These are phyloP conservation scores for Homarus gammarus DNA, from an alignment of 2,888 invertebrate species.

Conservation along the genomic window DNA sequence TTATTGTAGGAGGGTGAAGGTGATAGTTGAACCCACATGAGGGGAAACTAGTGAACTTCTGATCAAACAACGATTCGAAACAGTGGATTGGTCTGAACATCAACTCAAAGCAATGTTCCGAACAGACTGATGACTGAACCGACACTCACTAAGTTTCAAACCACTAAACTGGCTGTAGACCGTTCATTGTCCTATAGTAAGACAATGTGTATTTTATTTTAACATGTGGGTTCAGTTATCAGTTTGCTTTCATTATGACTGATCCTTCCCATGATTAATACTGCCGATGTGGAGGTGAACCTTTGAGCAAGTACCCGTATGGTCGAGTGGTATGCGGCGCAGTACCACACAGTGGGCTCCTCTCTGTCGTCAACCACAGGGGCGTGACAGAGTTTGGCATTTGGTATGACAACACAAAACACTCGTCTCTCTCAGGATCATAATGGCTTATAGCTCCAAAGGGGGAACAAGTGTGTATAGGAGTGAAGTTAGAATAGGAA, in stretches of 20 bases:
- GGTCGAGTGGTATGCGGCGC: constrained; percentile 10
- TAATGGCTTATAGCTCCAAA: neutral
- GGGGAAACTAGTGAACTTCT: neutral
- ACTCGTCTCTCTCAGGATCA: neutral
- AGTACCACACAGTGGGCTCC: constrained; percentile 9
- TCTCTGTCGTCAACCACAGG: neutral
- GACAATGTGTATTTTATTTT: no score
- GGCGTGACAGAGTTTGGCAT: neutral
- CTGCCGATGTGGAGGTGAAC: constrained; percentile 36
- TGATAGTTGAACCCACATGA: neutral
- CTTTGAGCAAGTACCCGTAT: constrained; percentile 55
- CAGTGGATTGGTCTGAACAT: neutral
- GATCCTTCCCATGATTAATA: constrained; percentile 34
- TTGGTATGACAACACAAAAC: constrained; percentile 1
- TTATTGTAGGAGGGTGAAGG: neutral
- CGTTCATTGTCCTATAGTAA: no score
- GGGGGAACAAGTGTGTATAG: neutral
- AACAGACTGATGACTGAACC: no score
- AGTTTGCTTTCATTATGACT: neutral
- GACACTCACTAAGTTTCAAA: no score
- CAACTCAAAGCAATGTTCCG: neutral
- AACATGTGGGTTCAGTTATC: no score
- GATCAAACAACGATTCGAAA: neutral
- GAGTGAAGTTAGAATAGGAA: neutral
- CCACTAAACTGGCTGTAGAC: no score